phyloP scores from a whole-genome alignment of 2,113 vertebrate species.

The Dicrurus megarhynchus region DNA sequence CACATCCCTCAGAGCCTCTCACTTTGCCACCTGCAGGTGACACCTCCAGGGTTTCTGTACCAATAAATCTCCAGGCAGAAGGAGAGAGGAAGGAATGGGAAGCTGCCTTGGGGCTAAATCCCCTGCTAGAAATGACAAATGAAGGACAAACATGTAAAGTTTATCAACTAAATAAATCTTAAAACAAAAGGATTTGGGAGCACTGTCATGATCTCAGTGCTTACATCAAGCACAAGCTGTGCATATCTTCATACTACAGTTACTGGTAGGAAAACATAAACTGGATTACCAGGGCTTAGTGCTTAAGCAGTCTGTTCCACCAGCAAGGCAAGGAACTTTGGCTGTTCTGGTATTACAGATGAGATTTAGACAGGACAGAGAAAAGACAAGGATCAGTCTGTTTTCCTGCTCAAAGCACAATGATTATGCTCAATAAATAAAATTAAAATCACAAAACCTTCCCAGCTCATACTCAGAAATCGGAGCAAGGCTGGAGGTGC shows the following conservation, averaged over 20 bases:
- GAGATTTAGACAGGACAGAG: neutral
- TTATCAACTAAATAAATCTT: conserved; percentile 22
- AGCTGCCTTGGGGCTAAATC: neutral
- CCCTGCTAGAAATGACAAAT: neutral
- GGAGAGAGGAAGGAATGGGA: neutral
- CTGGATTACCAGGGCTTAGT: conserved; percentile 46
- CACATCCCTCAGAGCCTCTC: neutral
- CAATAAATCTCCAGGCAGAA: neutral
- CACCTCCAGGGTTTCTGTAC: neutral
- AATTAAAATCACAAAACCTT: neutral
- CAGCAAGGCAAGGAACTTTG: conserved; percentile 13
- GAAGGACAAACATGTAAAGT: neutral
- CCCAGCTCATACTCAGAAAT: neutral
- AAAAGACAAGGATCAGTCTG: neutral
- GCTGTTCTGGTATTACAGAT: neutral
- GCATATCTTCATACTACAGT: neutral
- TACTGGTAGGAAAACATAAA: conserved; percentile 18
- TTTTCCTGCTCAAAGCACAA: neutral
- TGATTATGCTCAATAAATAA: neutral
- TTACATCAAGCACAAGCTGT: conserved; percentile 53
- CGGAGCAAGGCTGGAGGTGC: neutral
- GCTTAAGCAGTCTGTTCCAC: neutral
- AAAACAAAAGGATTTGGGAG: conserved; percentile 43
- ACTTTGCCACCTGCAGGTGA: fast-evolving
- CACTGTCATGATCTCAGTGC: conserved; percentile 11